Evolutionary conservation across 2,113 vertebrate species (phyloP).

Genomic region (Bubo scandiacus): DNA sequence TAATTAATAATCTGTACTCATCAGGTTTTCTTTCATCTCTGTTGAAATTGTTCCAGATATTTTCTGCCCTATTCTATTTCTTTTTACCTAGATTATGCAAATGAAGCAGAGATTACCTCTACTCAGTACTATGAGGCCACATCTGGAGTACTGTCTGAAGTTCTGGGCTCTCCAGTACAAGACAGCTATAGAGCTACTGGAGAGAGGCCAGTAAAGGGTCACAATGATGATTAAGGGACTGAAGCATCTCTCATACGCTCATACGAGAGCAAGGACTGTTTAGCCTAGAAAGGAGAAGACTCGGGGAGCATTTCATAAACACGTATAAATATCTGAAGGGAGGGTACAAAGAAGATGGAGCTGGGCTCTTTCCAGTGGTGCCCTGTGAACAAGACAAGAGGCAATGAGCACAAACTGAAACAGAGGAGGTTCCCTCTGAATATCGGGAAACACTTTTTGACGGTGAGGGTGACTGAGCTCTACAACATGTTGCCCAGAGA

Average conservation of each 20-base stretch:
- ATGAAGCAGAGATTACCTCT: not conserved
- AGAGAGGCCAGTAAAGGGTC: not conserved
- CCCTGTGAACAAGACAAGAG: not conserved
- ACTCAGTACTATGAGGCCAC: not conserved
- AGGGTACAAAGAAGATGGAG: not conserved
- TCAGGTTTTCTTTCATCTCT: not conserved
- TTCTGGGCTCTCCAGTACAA: not conserved
- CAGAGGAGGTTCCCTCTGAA: not conserved
- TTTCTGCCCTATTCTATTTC: not conserved
- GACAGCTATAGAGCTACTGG: not conserved
- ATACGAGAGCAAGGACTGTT: not conserved
- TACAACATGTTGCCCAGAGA: not conserved
- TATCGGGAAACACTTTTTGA: not conserved
- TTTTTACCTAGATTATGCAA: not conserved
- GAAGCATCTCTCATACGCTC: not conserved
- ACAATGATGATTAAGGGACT: not conserved
- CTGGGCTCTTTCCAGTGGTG: not conserved
- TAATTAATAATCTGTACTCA: not conserved
- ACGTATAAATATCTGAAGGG: not conserved
- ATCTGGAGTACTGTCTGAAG: not conserved
- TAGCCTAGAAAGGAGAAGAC: not conserved
- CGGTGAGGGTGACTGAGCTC: not conserved
- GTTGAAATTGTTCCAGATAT: not conserved
- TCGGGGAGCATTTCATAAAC: fast-evolving
- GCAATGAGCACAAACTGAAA: not conserved